phyloP scores from a whole-genome alignment of 2,113 vertebrate genomes.

The Pithys albifrons region DNA sequence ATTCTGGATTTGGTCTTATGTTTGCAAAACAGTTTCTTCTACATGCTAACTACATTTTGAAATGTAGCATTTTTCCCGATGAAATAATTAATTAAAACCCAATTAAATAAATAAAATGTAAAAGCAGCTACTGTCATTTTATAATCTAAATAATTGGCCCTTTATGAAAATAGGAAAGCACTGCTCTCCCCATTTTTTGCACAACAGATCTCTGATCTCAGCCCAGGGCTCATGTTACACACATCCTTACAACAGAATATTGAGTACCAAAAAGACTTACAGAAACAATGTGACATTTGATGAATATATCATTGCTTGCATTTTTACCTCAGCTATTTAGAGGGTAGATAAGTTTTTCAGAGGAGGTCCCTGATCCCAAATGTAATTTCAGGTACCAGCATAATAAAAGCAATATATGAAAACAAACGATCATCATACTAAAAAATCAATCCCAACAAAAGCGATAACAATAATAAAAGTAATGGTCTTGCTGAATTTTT shows the following conservation, averaged over 20 bases:
- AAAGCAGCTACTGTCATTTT: neutral
- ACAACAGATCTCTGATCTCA: neutral
- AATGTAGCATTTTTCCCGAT: neutral
- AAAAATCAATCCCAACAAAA: constrained; percentile 13
- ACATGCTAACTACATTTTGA: neutral
- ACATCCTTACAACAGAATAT: neutral
- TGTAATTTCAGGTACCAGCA: neutral
- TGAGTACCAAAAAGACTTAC: neutral
- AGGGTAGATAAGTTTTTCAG: neutral
- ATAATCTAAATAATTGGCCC: neutral
- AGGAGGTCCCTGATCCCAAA: neutral
- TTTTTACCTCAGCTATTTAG: neutral
- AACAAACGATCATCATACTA: neutral
- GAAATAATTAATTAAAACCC: neutral
- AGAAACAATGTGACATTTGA: neutral
- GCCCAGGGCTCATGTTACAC: neutral
- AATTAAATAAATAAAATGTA: neutral
- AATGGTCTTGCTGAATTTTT: neutral
- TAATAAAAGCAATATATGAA: constrained; percentile 2
- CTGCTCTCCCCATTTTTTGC: neutral
- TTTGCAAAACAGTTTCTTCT: neutral
- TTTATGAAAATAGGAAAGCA: neutral
- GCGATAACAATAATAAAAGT: neutral
- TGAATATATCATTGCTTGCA: neutral
- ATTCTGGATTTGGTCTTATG: neutral